phyloP scores from a whole-genome alignment of 2,797 vertebrate species.

The Hoplostethus mediterraneus region DNA sequence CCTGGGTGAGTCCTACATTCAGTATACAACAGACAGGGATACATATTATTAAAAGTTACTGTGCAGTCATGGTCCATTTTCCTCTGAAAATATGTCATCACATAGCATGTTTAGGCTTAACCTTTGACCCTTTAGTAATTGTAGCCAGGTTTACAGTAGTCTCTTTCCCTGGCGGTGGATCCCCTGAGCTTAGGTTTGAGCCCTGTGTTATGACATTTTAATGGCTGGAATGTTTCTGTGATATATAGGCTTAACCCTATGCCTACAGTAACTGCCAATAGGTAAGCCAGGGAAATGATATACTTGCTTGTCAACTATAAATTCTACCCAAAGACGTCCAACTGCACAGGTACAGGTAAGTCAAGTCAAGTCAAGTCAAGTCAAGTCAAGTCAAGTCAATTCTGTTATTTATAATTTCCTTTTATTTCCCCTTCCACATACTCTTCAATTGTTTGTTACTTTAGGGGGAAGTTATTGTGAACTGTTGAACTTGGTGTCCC shows the following conservation, averaged over 20 bases:
- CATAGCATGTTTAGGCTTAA: conserved; percentile 16
- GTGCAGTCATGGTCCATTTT: conserved; percentile 16
- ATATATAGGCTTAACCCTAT: conserved; percentile 5
- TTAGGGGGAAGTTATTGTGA: conserved; percentile 7
- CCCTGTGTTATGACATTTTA: conserved; percentile 36
- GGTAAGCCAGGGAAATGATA: not conserved
- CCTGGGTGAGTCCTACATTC: conserved; percentile 68
- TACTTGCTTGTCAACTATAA: not conserved
- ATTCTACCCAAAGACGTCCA: conserved; percentile 3
- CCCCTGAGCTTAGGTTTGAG: conserved; percentile 12
- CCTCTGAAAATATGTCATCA: conserved; percentile 20
- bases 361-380: too few relatives aligned
- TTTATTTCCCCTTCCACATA: conserved; percentile 21
- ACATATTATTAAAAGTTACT: conserved; percentile 7
- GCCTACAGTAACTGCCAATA: not conserved
- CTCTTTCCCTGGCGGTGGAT: conserved; percentile 1
- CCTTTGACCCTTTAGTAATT: conserved; percentile 14
- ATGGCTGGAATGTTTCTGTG: conserved; percentile 30
- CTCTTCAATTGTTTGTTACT: conserved; percentile 4
- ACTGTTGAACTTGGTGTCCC: conserved; percentile 11
- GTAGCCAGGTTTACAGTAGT: conserved; percentile 23
- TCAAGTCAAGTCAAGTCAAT: too few relatives aligned
- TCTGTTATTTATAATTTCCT: not conserved
- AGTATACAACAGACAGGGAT: too few relatives aligned
- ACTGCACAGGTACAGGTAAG: not conserved